Base-by-base conservation (phyloP, 2,888 invertebrate genomes). In the Copidosoma aretas region DNA sequence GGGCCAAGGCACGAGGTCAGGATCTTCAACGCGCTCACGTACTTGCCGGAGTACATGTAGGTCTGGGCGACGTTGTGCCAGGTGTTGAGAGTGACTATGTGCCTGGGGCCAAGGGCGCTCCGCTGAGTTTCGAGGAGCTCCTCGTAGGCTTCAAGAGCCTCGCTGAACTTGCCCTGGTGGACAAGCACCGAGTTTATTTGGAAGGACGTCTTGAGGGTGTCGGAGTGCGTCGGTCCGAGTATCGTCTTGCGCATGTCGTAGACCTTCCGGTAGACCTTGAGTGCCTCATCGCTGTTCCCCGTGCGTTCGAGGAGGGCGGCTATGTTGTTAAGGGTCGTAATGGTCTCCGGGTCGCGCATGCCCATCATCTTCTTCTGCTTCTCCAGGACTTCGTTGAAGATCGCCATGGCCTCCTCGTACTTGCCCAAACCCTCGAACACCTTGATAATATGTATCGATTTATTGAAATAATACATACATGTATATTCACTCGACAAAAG, bases 401-500 rank as follows among this genome's bases (percentile, higher is more conserved):
- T 74, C 54, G 46, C 49, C 8, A 71, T 62, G 60, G 74, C 70
- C 64, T 73, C 67, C 57, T 70, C 56, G 71, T 74, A n/a, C 60
- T 61, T 67, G n/a, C 71, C 73, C 56, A 60, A 64, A 41, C 66
- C 70, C 65, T 72, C 69, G 32, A 72, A 65, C 65, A 32, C 32
- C 32, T 32, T 32, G 8, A 32, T 32, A 8, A 32, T 32, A 32
- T 8, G 8, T 32, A 32, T 32, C 4, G 32, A 32, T 32, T n/a
- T n/a, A n/a, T n/a, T n/a, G n/a, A n/a, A n/a, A n/a, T n/a, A n/a
- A n/a, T n/a, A n/a, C n/a, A n/a, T n/a, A n/a, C n/a, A n/a, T n/a
- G n/a, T n/a, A n/a, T n/a, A n/a, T n/a, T n/a, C n/a, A n/a, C n/a
- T n/a, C n/a, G n/a, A n/a, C n/a, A n/a, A n/a, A n/a, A n/a, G n/a